phyloP scores from a whole-genome alignment of 2,888 invertebrate species.

The Acanthosepion pharaonis region DNA sequence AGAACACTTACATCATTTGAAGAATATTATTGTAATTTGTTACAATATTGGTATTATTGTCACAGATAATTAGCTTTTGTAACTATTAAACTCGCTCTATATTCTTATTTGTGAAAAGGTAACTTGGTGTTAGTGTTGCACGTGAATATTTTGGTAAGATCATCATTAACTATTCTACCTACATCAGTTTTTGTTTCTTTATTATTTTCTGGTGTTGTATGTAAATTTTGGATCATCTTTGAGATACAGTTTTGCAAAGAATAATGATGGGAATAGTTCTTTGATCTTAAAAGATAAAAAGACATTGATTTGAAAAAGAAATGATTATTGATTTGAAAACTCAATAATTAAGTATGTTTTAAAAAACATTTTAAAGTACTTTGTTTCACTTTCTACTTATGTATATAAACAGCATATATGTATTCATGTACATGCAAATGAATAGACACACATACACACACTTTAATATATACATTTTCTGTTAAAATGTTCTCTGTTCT shows the following conservation, averaged over 20 bases:
- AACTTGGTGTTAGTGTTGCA: neutral
- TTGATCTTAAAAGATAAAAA: neutral
- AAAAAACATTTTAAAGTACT: neutral
- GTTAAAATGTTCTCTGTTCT: too few relatives aligned
- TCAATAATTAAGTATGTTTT: neutral
- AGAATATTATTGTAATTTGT: too few relatives aligned
- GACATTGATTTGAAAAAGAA: neutral
- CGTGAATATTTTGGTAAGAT: neutral
- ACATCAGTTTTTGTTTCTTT: neutral
- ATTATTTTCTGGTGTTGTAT: neutral
- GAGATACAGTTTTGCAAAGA: neutral
- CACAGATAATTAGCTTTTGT: neutral
- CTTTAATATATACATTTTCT: neutral
- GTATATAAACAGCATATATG: neutral
- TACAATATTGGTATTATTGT: neutral
- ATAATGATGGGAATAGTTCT: neutral
- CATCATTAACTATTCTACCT: neutral
- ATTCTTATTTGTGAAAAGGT: neutral
- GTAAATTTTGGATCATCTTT: neutral
- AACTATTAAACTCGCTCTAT: neutral
- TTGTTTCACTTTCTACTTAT: neutral
- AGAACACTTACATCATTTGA: neutral
- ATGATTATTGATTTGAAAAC: neutral
- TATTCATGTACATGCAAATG: neutral
- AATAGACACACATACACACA: neutral